Base-by-base conservation (phyloP, 2,797 vertebrate genomes). In the Myotis pilosus region DNA sequence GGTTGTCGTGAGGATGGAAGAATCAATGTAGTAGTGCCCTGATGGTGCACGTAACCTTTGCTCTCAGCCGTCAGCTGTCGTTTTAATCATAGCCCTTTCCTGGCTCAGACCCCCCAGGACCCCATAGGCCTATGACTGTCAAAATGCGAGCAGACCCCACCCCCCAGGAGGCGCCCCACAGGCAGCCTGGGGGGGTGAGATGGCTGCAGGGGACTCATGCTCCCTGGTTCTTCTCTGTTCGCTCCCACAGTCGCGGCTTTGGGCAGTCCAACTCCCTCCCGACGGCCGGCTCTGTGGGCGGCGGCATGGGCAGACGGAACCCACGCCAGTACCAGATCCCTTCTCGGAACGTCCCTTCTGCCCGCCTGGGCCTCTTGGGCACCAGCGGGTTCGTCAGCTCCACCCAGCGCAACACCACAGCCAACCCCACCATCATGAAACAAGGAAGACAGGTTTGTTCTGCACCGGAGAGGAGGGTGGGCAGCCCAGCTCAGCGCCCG, bases 201-300 rank as follows among this genome's bases (percentile, higher is more conserved):
- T 36, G 23, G 22, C 22, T 3, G 5, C 30, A 49, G 33, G 5
- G 85, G 13, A 20, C 74, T 17, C 0, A 0, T 0, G 2, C 19
- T 5, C 81, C 55, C 33, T n/a, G 0, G 0, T 71, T 62, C 38
- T 76, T 86, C 38, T 95, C 66, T 89, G 79, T 86, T 69, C 72
- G 2, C 0, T 92, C 60, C 91, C 49, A 74, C 98, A 99, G 99
- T 96, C 99, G 99, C 28, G 98, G 98, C 57, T 99, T 99, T 66
- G 99, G 99, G 94, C 99, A 99, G 98, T 99, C 99, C 20, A 99
- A 99, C 98, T 99, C 99, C 62, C 98, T 99, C 68, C 99, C 99
- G 8, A 99, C 99, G 33, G 97, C 99, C 23, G 98, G 99, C 94
- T 99, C 99, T 78, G 99, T 99, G 3, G 99, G 99, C 74, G 96